Conservation (phyloP, 2,113 vertebrate species). For the Thunnus thynnus region DNA sequence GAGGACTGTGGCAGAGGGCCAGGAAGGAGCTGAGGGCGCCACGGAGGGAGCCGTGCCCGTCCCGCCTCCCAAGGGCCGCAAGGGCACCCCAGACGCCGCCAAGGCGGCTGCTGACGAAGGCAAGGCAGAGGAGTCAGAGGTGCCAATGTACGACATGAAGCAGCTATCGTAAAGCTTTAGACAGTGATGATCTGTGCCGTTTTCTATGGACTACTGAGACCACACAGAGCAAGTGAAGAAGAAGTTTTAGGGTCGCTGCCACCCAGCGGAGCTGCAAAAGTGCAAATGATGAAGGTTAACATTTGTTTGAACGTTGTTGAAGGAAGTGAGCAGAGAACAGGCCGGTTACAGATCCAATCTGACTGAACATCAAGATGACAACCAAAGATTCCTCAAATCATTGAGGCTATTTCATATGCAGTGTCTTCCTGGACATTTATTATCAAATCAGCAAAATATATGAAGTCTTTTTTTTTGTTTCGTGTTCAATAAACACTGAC, state of each 20-base stretch:
- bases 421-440: slow-evolving; percentile 21
- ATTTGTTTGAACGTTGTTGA: slow-evolving; percentile 15
- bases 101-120: slow-evolving; percentile 81
- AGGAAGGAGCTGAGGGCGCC: slow-evolving; percentile 88
- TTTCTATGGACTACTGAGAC: slow-evolving; percentile 57
- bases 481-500: slow-evolving; percentile 56
- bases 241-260: not conserved
- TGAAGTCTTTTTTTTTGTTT: slow-evolving; percentile 11
- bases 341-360: not conserved
- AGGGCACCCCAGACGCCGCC: slow-evolving; percentile 80
- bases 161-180: slow-evolving; percentile 84
- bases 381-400: slow-evolving; percentile 15
- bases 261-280: slow-evolving; percentile 12
- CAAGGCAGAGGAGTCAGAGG: slow-evolving; percentile 86
- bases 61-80: slow-evolving; percentile 87
- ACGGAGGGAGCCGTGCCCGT: slow-evolving; percentile 79
- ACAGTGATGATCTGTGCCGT: not conserved
- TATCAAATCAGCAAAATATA: not conserved
- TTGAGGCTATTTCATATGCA: not conserved
- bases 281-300: not conserved
- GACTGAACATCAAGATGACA: slow-evolving; percentile 16
- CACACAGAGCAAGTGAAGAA: not conserved
- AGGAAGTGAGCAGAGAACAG: slow-evolving; percentile 30
- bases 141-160: slow-evolving; percentile 91
- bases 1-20: slow-evolving; percentile 87